Evolutionary conservation across 2,113 vertebrate species (phyloP).

Genomic region (Chelonoidis abingdonii): DNA sequence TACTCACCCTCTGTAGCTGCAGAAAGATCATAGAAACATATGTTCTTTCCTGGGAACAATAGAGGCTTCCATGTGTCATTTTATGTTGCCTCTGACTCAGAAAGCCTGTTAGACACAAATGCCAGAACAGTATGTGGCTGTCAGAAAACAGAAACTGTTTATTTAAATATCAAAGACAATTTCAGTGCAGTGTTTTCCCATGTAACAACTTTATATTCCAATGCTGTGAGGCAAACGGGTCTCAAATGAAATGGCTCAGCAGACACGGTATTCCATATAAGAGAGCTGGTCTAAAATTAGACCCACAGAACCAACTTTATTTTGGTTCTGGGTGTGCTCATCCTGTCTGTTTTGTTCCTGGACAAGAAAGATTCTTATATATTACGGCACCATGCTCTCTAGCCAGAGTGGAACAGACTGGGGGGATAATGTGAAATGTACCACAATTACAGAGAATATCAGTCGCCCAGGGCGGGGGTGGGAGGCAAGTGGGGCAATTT

Average conservation of each 20-base stretch:
- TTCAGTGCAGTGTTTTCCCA: slow-evolving; percentile 17
- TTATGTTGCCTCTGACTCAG: slow-evolving; percentile 55
- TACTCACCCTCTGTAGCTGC: neutral
- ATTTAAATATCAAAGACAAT: slow-evolving; percentile 63
- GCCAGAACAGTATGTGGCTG: slow-evolving; percentile 46
- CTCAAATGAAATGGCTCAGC: neutral
- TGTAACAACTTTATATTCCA: neutral
- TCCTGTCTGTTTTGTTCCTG: neutral
- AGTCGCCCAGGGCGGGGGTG: neutral
- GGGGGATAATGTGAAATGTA: neutral
- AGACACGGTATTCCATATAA: neutral
- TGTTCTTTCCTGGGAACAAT: slow-evolving; percentile 50
- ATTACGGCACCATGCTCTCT: neutral
- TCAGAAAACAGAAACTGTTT: slow-evolving; percentile 58
- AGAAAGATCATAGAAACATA: slow-evolving; percentile 28
- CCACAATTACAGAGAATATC: slow-evolving; percentile 1
- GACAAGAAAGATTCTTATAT: neutral
- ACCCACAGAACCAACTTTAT: neutral
- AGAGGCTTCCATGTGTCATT: slow-evolving; percentile 34
- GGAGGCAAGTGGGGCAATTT: no score
- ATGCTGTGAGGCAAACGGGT: neutral
- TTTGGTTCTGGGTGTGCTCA: neutral
- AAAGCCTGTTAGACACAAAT: slow-evolving; percentile 2
- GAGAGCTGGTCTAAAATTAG: slow-evolving; percentile 22
- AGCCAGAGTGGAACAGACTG: neutral